These are phyloP conservation scores for Rhinopomastus cyanomelas DNA, from an alignment of 2,113 vertebrate genomes.

Conservation along the genomic window DNA sequence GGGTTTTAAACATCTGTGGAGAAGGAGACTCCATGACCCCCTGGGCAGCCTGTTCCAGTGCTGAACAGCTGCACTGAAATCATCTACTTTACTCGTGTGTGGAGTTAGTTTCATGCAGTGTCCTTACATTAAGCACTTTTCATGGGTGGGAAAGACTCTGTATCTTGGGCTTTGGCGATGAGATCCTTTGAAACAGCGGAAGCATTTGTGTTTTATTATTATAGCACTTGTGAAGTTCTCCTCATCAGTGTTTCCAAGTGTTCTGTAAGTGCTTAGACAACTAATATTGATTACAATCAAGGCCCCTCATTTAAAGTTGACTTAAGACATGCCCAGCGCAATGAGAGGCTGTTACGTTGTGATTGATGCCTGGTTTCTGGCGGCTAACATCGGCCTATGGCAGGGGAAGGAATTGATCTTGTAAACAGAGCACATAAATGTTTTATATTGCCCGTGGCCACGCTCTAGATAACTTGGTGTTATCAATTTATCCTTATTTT, in stretches of 20 bases:
- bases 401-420: constrained; percentile 38
- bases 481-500: constrained; percentile 42
- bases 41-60: too few species aligned
- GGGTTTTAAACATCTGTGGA: too few species aligned
- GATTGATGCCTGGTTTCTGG: constrained; percentile 1
- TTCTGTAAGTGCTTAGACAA: constrained; percentile 9
- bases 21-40: too few species aligned
- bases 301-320: constrained; percentile 5
- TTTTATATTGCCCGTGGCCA: not conserved
- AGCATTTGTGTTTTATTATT: not conserved
- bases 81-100: not conserved
- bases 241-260: not conserved
- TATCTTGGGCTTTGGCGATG: not conserved
- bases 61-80: not conserved
- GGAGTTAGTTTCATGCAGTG: not conserved
- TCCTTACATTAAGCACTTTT: not conserved
- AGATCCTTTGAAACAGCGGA: not conserved
- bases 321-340: constrained; percentile 2
- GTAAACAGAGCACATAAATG: constrained; percentile 23
- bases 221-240: not conserved
- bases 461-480: not conserved
- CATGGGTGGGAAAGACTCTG: not conserved
- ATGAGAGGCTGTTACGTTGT: constrained; percentile 8
- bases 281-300: constrained; percentile 2
- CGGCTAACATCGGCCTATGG: constrained; percentile 3